phyloP scores from a whole-genome alignment of 2,797 vertebrate species.

The Sebastiscus albofasciatus region DNA sequence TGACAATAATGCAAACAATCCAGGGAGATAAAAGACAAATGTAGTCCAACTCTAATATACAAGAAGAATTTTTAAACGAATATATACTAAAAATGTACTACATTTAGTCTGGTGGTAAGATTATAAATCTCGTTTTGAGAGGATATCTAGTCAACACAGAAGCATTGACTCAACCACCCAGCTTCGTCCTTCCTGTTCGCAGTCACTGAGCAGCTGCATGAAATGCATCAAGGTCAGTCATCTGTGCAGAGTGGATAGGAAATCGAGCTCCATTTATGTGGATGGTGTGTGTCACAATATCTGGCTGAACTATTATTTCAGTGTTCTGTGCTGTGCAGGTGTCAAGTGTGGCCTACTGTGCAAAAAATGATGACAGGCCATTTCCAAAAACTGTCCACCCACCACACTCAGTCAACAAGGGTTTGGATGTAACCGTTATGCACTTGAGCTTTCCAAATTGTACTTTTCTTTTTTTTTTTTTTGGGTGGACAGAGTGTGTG shows the following conservation, averaged over 20 bases:
- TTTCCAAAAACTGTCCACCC: constrained; percentile 59
- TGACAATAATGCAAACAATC: background rate
- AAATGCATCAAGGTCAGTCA: constrained; percentile 40
- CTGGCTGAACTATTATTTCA: constrained; percentile 41
- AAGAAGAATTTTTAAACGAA: background rate
- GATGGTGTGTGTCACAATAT: constrained; percentile 32
- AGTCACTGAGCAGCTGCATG: constrained; percentile 21
- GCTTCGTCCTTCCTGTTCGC: constrained; percentile 15
- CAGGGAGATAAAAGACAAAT: background rate
- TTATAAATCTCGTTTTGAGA: background rate
- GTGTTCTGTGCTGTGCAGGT: constrained; percentile 40
- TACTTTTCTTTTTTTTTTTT: constrained; percentile 1
- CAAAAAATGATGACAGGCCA: constrained; percentile 53
- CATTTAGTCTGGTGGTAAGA: background rate
- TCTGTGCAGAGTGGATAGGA: constrained; percentile 41
- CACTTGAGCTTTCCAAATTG: constrained; percentile 41
- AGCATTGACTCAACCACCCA: background rate
- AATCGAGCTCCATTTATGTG: constrained; percentile 47
- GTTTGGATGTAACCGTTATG: constrained; percentile 30
- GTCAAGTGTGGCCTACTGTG: constrained; percentile 56
- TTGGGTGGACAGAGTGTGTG: constrained; percentile 23
- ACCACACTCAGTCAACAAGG: constrained; percentile 43
- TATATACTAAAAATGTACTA: background rate
- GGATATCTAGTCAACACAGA: background rate
- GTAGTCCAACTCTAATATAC: background rate